These are phyloP conservation scores for Aeoliscus strigatus DNA, from an alignment of 2,797 vertebrate species.

Conservation along the genomic window DNA sequence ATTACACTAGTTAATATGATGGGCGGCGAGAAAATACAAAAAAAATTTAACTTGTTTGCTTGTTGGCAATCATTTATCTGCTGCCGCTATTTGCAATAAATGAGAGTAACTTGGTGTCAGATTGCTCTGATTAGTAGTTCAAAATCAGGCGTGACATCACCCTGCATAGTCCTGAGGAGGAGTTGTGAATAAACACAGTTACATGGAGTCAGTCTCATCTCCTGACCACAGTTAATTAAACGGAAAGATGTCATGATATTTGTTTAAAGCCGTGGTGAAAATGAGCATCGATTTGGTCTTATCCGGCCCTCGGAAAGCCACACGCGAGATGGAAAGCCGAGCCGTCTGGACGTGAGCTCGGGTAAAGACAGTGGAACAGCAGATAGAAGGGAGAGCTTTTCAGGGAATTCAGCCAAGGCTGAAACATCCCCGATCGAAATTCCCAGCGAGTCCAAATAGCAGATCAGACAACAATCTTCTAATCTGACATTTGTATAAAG, in stretches of 20 bases:
- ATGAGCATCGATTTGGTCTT: constrained; percentile 47
- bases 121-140: constrained; percentile 1
- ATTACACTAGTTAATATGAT: too few relatives aligned
- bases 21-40: too few relatives aligned
- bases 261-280: constrained; percentile 42
- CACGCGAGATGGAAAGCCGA: constrained; percentile 46
- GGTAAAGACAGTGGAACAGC: constrained; percentile 13
- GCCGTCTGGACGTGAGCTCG: constrained; percentile 40
- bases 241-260: constrained; percentile 35
- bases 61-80: too few relatives aligned
- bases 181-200: constrained; percentile 17
- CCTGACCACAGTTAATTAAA: constrained; percentile 37
- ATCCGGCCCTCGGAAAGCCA: constrained; percentile 56
- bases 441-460: constrained; percentile 15
- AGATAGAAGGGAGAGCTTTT: constrained; percentile 22
- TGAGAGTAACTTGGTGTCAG: too few relatives aligned
- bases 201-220: constrained; percentile 39
- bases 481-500: constrained; percentile 46
- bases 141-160: constrained; percentile 3
- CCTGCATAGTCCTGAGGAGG: too few relatives aligned
- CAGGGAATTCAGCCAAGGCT: constrained; percentile 21
- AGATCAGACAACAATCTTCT: constrained; percentile 39
- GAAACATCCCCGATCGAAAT: constrained; percentile 31
- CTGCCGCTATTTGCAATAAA: too few relatives aligned
- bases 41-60: too few relatives aligned